Evolutionary conservation across 2,888 invertebrate species (phyloP).

Genomic region (Drosophila cyrtoloma): DNA sequence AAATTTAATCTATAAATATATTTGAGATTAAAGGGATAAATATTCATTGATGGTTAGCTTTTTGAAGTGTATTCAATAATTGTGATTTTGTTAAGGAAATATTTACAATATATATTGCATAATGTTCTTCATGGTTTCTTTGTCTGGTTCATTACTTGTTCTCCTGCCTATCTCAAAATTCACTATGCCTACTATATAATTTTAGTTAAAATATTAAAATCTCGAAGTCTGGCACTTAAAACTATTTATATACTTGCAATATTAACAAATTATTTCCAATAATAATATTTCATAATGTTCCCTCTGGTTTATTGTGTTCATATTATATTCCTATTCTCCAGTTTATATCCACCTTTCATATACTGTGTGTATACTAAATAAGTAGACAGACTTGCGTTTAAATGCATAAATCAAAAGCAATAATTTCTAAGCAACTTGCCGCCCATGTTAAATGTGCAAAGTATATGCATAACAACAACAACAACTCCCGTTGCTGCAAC

Average conservation of each 20-base stretch:
- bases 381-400: neutral
- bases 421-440: slow-evolving; percentile 34
- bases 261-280: neutral
- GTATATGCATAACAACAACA: slow-evolving; percentile 25
- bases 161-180: no score
- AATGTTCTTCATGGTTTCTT: neutral
- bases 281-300: neutral
- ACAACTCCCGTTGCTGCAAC: slow-evolving; percentile 29
- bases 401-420: slow-evolving; percentile 28
- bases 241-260: neutral
- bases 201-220: no score
- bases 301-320: neutral
- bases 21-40: neutral
- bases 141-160: no score
- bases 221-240: no score
- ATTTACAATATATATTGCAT: neutral
- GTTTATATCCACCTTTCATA: neutral
- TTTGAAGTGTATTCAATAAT: neutral
- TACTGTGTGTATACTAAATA: neutral
- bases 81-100: neutral
- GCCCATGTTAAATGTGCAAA: slow-evolving; percentile 20
- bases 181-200: no score
- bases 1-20: neutral
- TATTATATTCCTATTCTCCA: neutral
- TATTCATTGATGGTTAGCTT: neutral